phyloP scores from a whole-genome alignment of 2,888 invertebrate species.

The Camponotus fellah region DNA sequence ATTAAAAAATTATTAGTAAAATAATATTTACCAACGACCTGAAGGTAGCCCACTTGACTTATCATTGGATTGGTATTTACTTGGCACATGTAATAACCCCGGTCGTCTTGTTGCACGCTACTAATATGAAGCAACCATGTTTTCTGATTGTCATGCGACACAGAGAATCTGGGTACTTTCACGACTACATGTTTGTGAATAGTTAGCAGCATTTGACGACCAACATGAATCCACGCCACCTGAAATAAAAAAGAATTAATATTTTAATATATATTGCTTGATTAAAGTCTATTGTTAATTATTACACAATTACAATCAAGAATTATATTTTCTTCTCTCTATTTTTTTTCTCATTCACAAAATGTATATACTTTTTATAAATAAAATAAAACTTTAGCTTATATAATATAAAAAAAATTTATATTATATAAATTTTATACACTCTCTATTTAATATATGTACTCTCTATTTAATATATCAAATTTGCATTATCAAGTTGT shows the following conservation, averaged over 20 bases:
- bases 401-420: not conserved
- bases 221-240: constrained; percentile 98
- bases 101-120: constrained; percentile 96
- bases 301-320: not conserved
- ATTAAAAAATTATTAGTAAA: not conserved
- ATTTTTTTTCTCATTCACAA: not conserved
- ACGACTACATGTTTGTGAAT: constrained; percentile 97
- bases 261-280: constrained; percentile 11
- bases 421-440: no score
- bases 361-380: not conserved
- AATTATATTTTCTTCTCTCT: not conserved
- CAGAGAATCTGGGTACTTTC: constrained; percentile 95
- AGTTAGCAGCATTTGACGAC: constrained; percentile 97
- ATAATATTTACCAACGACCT: constrained; percentile 94
- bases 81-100: constrained; percentile 97
- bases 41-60: constrained; percentile 96
- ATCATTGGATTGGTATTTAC: constrained; percentile 98
- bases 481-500: not conserved
- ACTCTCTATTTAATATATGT: not conserved
- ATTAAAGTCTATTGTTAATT: not conserved
- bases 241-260: constrained; percentile 82
- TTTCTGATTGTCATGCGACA: constrained; percentile 96
- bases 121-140: constrained; percentile 97
- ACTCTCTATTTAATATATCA: not conserved
- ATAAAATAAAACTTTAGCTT: not conserved